Evolutionary conservation across 2,797 vertebrate species (phyloP).

Genomic region (Arremon brunneinucha): DNA sequence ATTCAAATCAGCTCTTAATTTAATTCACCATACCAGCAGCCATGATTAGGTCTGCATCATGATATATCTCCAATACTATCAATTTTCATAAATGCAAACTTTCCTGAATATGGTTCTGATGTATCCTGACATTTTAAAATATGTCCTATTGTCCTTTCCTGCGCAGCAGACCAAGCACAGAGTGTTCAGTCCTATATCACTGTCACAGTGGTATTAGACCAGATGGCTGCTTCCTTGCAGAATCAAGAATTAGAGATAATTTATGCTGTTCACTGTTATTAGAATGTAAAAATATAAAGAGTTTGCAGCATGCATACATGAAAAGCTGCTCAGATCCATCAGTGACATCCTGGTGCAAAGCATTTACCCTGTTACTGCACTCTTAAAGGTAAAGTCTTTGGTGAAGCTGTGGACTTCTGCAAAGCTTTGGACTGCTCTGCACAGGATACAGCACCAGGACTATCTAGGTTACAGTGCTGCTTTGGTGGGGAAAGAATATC

Average conservation of each 20-base stretch:
- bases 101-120: slow-evolving; percentile 80
- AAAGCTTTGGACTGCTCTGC: background rate
- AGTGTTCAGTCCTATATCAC: slow-evolving; percentile 77
- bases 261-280: slow-evolving; percentile 82
- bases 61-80: slow-evolving; percentile 80
- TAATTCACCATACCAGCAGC: slow-evolving; percentile 72
- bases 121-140: slow-evolving; percentile 84
- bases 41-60: slow-evolving; percentile 77
- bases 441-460: background rate
- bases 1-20: slow-evolving; percentile 77
- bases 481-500: slow-evolving; percentile 20
- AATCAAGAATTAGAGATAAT: slow-evolving; percentile 83
- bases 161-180: slow-evolving; percentile 78
- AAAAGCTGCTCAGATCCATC: slow-evolving; percentile 69
- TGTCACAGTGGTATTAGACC: slow-evolving; percentile 81
- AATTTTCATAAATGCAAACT: slow-evolving; percentile 84
- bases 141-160: slow-evolving; percentile 84
- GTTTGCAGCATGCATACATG: slow-evolving; percentile 74
- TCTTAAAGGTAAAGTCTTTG: slow-evolving; percentile 20
- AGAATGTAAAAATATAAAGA: slow-evolving; percentile 84
- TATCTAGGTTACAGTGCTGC: background rate
- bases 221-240: slow-evolving; percentile 84
- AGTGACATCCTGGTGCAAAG: slow-evolving; percentile 20
- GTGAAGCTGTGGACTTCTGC: background rate
- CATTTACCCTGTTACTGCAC: background rate